Evolutionary conservation across 2,888 invertebrate species (phyloP).

Genomic region (Ferrisia virgata): DNA sequence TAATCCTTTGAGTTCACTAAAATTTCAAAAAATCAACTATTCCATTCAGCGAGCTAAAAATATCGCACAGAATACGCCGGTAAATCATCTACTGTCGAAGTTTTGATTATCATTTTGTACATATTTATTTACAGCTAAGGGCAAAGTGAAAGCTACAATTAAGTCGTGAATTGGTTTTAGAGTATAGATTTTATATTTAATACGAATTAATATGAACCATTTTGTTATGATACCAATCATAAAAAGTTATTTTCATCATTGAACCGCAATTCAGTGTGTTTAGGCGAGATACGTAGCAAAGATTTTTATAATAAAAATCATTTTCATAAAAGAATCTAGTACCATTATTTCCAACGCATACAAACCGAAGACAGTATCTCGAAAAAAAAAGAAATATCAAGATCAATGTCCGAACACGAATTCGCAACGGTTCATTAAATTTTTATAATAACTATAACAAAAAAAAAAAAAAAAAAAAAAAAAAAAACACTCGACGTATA

Average conservation of each 20-base stretch:
- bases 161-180: background rate
- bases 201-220: background rate
- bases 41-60: too few species aligned
- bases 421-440: constrained; percentile 35
- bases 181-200: background rate
- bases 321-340: background rate
- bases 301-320: background rate
- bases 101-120: background rate
- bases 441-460: constrained; percentile 5
- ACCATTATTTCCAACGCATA: background rate
- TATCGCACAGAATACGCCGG: too few species aligned
- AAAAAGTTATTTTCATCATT: background rate
- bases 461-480: background rate
- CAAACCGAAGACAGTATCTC: background rate
- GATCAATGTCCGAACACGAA: constrained; percentile 37
- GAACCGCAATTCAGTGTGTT: background rate
- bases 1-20: too few species aligned
- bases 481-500: background rate
- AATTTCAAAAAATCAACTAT: too few species aligned
- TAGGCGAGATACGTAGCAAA: background rate
- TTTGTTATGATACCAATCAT: background rate
- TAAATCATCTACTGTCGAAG: too few species aligned
- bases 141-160: background rate
- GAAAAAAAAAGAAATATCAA: constrained; percentile 2
- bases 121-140: background rate